A percentile compares a stretch with the other conserved stretches of the same genome.
Evolutionary conservation across 1,140 invertebrate genomes (phyloP).

Genomic region (Stratiolaelaps scimitus): DNA sequence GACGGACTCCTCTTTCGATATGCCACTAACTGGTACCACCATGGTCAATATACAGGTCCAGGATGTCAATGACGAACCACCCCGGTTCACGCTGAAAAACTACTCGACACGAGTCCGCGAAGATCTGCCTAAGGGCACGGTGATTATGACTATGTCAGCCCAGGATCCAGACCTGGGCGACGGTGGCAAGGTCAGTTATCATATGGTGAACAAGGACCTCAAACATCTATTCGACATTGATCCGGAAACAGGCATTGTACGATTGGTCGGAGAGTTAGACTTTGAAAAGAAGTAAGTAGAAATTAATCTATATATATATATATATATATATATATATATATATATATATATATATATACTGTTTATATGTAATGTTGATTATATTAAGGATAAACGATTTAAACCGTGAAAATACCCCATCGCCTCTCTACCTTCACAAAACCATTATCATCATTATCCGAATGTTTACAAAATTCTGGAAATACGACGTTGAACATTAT

Average conservation of each 20-base stretch:
- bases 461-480: no score
- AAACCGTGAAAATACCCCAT: no score
- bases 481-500: no score
- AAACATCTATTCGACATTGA: conserved; percentile 32
- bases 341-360: no score
- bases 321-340: no score
- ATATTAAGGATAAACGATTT: no score
- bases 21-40: conserved; percentile 57
- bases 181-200: conserved; percentile 58
- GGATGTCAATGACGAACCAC: conserved; percentile 83
- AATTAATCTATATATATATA: neutral
- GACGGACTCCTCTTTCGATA: conserved; percentile 50
- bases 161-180: conserved; percentile 69
- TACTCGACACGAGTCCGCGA: conserved; percentile 72
- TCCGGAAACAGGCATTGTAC: conserved; percentile 33
- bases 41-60: conserved; percentile 60
- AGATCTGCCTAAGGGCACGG: conserved; percentile 72
- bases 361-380: no score
- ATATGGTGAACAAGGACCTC: conserved; percentile 50
- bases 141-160: conserved; percentile 69
- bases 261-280: conserved; percentile 29
- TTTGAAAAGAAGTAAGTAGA: conserved; percentile 8
- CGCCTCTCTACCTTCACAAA: no score
- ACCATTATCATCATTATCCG: no score
- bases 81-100: conserved; percentile 50